Conservation (phyloP, 2,113 vertebrate genomes). For the Phasianus colchicus region DNA sequence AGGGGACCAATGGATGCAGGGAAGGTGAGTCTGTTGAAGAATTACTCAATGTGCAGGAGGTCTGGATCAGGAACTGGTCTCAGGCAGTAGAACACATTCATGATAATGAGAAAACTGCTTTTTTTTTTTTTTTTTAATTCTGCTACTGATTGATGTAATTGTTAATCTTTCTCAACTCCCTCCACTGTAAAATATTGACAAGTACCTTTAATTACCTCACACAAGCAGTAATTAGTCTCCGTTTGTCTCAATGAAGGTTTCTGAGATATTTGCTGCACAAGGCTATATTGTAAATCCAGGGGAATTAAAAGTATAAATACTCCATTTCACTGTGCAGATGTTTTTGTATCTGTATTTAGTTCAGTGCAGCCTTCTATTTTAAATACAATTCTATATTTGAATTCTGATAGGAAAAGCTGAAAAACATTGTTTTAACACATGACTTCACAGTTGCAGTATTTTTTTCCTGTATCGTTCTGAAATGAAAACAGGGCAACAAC, state of each 20-base stretch:
- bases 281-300: not conserved
- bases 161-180: not conserved
- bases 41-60: not conserved
- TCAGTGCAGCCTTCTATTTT: not conserved
- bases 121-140: not conserved
- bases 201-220: not conserved
- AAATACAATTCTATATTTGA: not conserved
- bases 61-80: not conserved
- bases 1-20: accelerated
- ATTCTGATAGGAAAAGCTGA: not conserved
- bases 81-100: not conserved
- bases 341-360: not conserved
- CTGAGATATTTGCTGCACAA: not conserved
- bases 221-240: not conserved
- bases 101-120: not conserved
- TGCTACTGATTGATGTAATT: not conserved
- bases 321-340: not conserved
- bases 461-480: not conserved
- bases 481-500: not conserved
- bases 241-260: not conserved
- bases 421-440: not conserved
- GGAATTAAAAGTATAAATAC: not conserved
- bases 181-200: not conserved
- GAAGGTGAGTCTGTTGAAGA: not conserved
- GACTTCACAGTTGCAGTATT: not conserved